Base-by-base conservation (phyloP, 2,888 invertebrate species). In the Ophion slaviceki region DNA sequence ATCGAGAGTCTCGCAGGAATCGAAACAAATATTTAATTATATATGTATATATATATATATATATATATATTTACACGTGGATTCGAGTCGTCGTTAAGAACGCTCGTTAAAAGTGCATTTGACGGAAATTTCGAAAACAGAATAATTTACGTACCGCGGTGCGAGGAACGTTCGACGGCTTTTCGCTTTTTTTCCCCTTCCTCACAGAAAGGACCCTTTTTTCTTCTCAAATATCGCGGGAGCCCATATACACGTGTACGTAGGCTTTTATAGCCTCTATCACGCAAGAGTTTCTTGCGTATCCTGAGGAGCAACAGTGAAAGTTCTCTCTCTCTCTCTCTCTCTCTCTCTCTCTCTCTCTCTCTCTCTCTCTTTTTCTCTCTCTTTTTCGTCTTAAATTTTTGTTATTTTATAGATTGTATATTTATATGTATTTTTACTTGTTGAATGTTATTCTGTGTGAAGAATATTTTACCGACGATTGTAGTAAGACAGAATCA, bases 251-350 rank as follows among this genome's bases (percentile, higher is more conserved):
- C 32, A 40, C 40, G 40, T 32, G n/a, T 67, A 36, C 24, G 53
- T 67, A 45, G 32, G 67, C 53, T 80, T 82, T 82, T 82, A 80
- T 77, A 68, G 77, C 82, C 28, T 36, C 71, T 76, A 86, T 74
- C 75, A 71, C 70, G 77, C 83, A 61, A 84, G 78, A 84, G 67
- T 83, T 81, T 86, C 83, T 86, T 78, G 83, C 68, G 67, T 68
- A 83, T 78, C 77, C 81, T 86, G 84, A 84, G 81, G 81, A 86
- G 81, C 66, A 47, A 28, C 66, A 71, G 86, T 84, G 84, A 86
- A 86, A 86, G 86, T 84, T 81, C 71, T 36, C 53, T 47, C 70
- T 47, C 20, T 68, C 28, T 77, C 80, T 57, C 40, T 59, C 17
- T 40, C 40, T 62, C 45, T 62, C 36, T 79, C 68, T n/a, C 40